Conservation (phyloP, 2,888 invertebrate species). For the Helleia helle region DNA sequence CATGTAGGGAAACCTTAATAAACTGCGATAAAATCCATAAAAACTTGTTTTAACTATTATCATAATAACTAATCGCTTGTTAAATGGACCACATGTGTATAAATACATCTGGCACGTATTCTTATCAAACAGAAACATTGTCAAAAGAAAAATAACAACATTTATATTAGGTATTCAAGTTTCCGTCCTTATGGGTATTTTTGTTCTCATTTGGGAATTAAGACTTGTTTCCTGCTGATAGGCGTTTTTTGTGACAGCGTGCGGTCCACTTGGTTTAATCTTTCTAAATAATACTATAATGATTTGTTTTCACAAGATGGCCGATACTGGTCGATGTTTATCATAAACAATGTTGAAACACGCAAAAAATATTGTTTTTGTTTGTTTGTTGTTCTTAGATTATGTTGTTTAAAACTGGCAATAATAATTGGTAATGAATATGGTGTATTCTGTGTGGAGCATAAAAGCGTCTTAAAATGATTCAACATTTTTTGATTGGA, state of each 20-base stretch:
- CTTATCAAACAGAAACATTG: conserved; percentile 56
- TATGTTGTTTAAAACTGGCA: too few species aligned
- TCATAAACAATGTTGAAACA: too few species aligned
- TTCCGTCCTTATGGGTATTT: conserved; percentile 59
- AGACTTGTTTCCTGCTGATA: conserved; percentile 32
- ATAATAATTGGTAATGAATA: too few species aligned
- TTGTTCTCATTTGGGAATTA: conserved; percentile 32
- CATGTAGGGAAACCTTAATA: too few species aligned
- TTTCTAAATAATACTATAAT: conserved; percentile 4
- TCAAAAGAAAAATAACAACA: conserved; percentile 54
- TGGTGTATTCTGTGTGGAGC: too few species aligned
- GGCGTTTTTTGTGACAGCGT: conserved; percentile 16
- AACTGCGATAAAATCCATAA: too few species aligned
- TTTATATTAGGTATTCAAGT: conserved; percentile 41
- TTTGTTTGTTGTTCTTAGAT: background rate
- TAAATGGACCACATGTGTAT: conserved; percentile 19
- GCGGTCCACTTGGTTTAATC: conserved; percentile 12
- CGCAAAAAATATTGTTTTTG: too few species aligned
- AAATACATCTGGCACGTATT: conserved; percentile 43
- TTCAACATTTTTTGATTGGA: too few species aligned
- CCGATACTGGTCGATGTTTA: too few species aligned
- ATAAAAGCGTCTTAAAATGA: too few species aligned
- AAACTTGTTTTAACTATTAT: too few species aligned
- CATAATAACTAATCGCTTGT: conserved; percentile 23
- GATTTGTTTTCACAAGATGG: conserved; percentile 1